These are phyloP conservation scores for Clitarchus hookeri DNA, from an alignment of 2,888 invertebrate species.

Conservation along the genomic window DNA sequence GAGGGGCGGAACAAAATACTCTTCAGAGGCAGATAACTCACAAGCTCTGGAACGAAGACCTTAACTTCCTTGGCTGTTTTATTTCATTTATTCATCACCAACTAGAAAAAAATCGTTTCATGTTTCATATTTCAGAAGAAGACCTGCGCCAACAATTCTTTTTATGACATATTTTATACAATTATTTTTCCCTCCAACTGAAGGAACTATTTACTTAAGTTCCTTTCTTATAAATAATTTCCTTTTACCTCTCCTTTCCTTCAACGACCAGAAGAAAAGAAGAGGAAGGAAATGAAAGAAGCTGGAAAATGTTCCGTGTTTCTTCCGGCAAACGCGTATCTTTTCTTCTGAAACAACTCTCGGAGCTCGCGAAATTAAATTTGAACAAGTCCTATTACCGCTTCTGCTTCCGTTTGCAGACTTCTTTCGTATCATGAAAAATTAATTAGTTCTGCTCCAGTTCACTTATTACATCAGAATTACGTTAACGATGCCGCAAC, in stretches of 20 bases:
- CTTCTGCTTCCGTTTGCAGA: not conserved
- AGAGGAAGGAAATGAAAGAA: not conserved
- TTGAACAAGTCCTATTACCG: constrained; percentile 6
- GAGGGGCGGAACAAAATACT: too few species aligned
- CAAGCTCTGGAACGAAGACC: too few species aligned
- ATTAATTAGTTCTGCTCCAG: not conserved
- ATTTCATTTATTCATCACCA: not conserved
- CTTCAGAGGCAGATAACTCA: too few species aligned
- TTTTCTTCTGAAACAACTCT: not conserved
- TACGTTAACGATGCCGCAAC: not conserved
- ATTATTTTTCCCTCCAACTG: not conserved
- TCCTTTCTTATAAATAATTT: constrained; percentile 7
- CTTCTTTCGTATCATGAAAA: not conserved
- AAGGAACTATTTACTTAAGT: not conserved
- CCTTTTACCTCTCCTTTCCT: not conserved
- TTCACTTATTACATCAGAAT: not conserved
- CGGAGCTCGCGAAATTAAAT: constrained; percentile 14
- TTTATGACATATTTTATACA: not conserved
- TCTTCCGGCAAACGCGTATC: not conserved
- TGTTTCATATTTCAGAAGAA: not conserved
- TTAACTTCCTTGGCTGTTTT: not conserved
- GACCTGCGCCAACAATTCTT: not conserved
- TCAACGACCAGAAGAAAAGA: not conserved
- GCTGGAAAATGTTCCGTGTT: not conserved
- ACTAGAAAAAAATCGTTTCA: not conserved